Percentiles rank a stretch among this genome's conserved stretches.
Evolutionary conservation across 2,888 invertebrate genomes (phyloP).

Genomic region (Oscheius sp.): DNA sequence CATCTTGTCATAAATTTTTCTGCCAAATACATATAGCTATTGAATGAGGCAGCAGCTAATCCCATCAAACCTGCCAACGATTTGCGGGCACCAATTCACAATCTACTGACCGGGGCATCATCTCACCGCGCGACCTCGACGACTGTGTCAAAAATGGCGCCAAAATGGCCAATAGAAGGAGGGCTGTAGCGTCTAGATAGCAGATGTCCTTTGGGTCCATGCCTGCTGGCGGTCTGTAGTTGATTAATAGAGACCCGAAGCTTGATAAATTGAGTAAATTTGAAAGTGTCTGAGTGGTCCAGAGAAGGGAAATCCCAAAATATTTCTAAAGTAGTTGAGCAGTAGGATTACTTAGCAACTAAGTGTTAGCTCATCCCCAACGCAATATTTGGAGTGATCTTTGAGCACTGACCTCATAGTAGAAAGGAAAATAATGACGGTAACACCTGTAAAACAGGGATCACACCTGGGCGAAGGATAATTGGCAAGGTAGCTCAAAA

Average conservation of each 20-base stretch:
- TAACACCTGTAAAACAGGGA: not conserved
- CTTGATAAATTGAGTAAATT: not conserved
- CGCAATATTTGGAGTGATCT: not conserved
- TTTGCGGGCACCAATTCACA: not conserved
- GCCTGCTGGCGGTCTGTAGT: slow-evolving; percentile 2
- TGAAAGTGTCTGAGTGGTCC: too few species aligned
- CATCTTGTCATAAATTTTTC: too few species aligned
- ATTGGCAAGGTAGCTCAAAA: not conserved
- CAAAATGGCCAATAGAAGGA: slow-evolving; percentile 16
- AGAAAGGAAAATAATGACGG: not conserved
- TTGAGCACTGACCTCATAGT: not conserved
- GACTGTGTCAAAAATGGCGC: slow-evolving; percentile 17
- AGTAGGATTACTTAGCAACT: too few species aligned
- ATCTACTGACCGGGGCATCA: not conserved
- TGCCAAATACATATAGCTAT: too few species aligned
- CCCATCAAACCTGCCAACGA: slow-evolving; percentile 10
- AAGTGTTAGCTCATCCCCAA: too few species aligned
- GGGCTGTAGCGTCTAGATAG: not conserved
- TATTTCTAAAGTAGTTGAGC: too few species aligned
- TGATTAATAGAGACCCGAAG: not conserved
- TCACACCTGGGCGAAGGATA: slow-evolving; percentile 11
- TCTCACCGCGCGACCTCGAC: not conserved
- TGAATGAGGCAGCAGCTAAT: slow-evolving; percentile 1
- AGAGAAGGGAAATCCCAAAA: too few species aligned
- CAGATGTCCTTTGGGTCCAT: not conserved